Evolutionary conservation across 2,888 invertebrate species (phyloP), one percentile per base, ranked within the genome.

Genomic region (Molanna angustata): DNA sequence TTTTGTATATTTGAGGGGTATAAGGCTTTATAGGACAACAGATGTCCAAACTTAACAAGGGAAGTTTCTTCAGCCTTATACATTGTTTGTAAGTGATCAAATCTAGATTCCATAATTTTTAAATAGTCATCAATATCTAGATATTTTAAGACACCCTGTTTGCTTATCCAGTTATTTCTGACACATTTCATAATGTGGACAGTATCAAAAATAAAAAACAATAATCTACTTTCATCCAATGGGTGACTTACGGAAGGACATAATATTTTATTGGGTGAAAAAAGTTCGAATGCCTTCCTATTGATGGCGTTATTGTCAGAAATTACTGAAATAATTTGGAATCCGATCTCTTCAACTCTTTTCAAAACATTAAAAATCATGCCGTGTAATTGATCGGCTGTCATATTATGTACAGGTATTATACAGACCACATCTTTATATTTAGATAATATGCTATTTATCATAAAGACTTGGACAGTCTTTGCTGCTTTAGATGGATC

Each of bases 161-260:
- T 41, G n/a, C 16, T n/a, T 6, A 41, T 17, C 41, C 41, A 41
- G 20, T 41, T 41, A n/a, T 41, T 18, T 19, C 41, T 9, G 2
- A 41, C 41, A 19, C 41, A 41, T 20, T 41, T 41, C 6, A 41
- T 41, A 19, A 41, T 41, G n/a, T 41, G 41, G 2, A 19, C 41
- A 41, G 41, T 18, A 20, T 41, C 41, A 20, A 41, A 41, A 41
- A 41, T 41, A 20, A 41, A 41, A 41, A 41, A 41, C 14, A 18
- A 41, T 20, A n/a, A 9, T 41, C 41, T 17, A 20, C 20, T 41
- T 7, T 14, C n/a, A 41, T 41, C 41, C 20, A 20, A n/a, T 4
- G 41, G 41, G 20, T 41, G 41, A 41, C 9, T n/a, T 17, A 20
- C 20, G 20, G n/a, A 19, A 11, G 41, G 41, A 7, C n/a, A n/a